A percentile compares a stretch with the other conserved stretches of the same genome.
These are phyloP conservation scores for Porites lutea DNA, from an alignment of 64 coral and sea anemone species.

Conservation along the genomic window DNA sequence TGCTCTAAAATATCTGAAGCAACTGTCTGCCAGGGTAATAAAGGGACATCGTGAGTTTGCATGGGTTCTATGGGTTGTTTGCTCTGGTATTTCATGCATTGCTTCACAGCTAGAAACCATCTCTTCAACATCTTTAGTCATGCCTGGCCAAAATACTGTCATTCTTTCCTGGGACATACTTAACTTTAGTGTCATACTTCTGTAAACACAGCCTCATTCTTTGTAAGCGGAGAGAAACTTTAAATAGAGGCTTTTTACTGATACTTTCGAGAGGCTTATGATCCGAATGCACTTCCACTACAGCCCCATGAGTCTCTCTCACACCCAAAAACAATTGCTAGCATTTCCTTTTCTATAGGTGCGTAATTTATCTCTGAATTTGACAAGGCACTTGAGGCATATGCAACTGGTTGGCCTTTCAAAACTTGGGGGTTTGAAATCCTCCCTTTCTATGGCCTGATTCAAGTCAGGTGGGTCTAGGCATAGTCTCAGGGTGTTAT, in stretches of 20 bases:
- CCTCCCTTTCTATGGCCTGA: conserved; percentile 39
- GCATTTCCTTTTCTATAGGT: conserved; percentile 33
- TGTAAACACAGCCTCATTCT: conserved; percentile 71
- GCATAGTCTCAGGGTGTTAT: conserved; percentile 56
- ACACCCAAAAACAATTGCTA: conserved; percentile 33
- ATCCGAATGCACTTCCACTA: conserved; percentile 30
- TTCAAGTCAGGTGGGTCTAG: conserved; percentile 66
- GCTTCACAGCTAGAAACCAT: background rate
- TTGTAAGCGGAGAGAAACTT: conserved; percentile 45
- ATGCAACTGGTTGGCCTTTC: conserved; percentile 69
- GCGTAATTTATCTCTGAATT: conserved; percentile 48
- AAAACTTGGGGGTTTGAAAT: conserved; percentile 59
- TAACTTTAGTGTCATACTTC: conserved; percentile 46
- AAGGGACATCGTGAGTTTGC: conserved; percentile 9
- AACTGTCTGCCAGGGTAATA: conserved; percentile 26
- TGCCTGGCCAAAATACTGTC: conserved; percentile 37
- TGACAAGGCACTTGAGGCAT: conserved; percentile 45
- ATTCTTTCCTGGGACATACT: conserved; percentile 36
- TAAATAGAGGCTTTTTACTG: conserved; percentile 50
- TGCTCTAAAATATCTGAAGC: conserved; percentile 17
- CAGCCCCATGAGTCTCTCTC: background rate
- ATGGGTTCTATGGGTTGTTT: background rate
- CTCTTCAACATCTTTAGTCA: background rate
- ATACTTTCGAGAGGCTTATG: conserved; percentile 59
- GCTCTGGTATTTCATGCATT: conserved; percentile 10